phyloP scores from a whole-genome alignment of 2,797 vertebrate species.

The Limosa lapponica region DNA sequence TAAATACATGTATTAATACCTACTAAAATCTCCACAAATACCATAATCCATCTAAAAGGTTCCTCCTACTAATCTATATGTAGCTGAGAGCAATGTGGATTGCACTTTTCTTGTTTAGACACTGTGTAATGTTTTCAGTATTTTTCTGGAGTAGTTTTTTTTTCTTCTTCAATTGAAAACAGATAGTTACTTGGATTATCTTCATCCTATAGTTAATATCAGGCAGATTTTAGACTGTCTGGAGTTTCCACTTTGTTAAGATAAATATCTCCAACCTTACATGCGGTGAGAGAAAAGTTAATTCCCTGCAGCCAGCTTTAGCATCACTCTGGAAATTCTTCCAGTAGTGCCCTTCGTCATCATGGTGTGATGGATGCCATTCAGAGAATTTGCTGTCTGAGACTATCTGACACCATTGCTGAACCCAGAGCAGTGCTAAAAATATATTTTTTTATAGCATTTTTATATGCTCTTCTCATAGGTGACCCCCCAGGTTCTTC shows the following conservation, averaged over 20 bases:
- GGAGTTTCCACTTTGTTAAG: neutral
- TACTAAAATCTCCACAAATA: neutral
- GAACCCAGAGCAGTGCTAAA: neutral
- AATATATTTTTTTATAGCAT: too few relatives aligned
- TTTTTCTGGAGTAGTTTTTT: neutral
- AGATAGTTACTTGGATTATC: neutral
- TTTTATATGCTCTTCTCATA: neutral
- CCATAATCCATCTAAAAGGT: neutral
- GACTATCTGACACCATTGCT: neutral
- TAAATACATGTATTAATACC: neutral
- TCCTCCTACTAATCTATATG: neutral
- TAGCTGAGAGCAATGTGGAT: neutral
- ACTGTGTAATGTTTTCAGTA: neutral
- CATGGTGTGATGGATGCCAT: fast-evolving
- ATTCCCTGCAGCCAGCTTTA: neutral
- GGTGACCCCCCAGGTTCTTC: fast-evolving
- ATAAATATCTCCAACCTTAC: neutral
- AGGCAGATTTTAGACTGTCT: neutral
- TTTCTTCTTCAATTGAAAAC: neutral
- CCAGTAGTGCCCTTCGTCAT: neutral
- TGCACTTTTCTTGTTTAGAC: neutral
- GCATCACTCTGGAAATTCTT: neutral
- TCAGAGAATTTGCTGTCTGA: neutral
- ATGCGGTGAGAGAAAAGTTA: neutral
- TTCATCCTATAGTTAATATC: neutral